Evolutionary conservation across 2,888 invertebrate genomes (phyloP).

Genomic region (Torymus tubicola): DNA sequence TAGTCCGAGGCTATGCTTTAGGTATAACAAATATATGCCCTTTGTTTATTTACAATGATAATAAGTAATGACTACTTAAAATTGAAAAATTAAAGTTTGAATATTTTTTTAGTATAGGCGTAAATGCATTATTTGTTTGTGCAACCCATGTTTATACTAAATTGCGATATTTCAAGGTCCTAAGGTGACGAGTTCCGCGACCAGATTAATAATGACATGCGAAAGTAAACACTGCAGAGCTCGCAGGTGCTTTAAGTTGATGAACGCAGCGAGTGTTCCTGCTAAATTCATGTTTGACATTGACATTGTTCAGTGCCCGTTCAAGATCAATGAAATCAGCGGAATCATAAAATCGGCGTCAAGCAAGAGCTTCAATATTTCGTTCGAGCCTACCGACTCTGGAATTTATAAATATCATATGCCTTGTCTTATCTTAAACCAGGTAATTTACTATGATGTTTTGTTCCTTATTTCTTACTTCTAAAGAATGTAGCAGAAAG

Average conservation of each 20-base stretch:
- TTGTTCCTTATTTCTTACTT: neutral
- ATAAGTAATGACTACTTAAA: neutral
- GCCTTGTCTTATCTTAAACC: constrained; percentile 71
- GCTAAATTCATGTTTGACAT: constrained; percentile 73
- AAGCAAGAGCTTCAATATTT: constrained; percentile 68
- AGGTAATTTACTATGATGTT: constrained; percentile 68
- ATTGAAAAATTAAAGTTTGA: too few relatives aligned
- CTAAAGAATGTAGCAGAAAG: too few relatives aligned
- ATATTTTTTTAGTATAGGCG: too few relatives aligned
- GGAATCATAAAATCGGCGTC: constrained; percentile 70
- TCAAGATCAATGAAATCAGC: constrained; percentile 68
- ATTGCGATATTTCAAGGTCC: constrained; percentile 58
- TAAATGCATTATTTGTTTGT: too few relatives aligned
- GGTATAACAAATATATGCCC: constrained; percentile 65
- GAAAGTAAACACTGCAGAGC: constrained; percentile 36
- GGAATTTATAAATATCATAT: constrained; percentile 71
- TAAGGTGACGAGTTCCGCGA: constrained; percentile 54
- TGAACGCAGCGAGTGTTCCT: constrained; percentile 68
- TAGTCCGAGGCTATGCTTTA: constrained; percentile 66
- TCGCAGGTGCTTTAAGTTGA: constrained; percentile 70
- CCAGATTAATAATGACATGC: constrained; percentile 58
- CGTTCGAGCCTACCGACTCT: constrained; percentile 66
- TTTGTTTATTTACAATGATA: constrained; percentile 34
- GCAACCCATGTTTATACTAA: neutral
- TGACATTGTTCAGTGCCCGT: constrained; percentile 66